A percentile compares a stretch with the other conserved stretches of the same genome.
These are phyloP conservation scores for Tenualosa thibaudeaui DNA, from an alignment of 2,797 vertebrate species.

Conservation along the genomic window DNA sequence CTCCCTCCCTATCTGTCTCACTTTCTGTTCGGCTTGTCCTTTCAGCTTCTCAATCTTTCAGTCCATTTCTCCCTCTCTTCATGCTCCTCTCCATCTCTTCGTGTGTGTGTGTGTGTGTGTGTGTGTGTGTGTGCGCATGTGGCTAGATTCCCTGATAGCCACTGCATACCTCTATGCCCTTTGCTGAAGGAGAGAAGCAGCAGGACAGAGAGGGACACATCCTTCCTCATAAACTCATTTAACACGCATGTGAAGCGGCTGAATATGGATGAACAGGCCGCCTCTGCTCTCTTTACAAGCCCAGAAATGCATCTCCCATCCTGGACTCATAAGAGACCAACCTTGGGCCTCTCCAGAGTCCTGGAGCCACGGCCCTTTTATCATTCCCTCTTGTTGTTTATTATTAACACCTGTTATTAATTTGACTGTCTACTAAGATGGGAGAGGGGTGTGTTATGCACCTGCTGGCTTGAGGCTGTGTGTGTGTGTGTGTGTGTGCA, in stretches of 20 bases:
- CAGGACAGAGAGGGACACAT: neutral
- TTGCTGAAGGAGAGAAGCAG: neutral
- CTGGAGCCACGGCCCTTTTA: neutral
- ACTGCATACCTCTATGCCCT: neutral
- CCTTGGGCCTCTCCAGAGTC: neutral
- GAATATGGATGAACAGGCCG: neutral
- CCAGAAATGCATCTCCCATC: neutral
- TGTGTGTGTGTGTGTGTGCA: neutral
- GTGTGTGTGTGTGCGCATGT: neutral
- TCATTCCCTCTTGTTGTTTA: neutral
- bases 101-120: conserved; percentile 1
- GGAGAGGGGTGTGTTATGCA: neutral
- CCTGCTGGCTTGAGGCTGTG: neutral
- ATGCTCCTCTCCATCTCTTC: neutral
- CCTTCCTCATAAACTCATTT: conserved; percentile 4
- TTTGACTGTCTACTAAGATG: neutral
- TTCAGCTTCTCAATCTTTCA: neutral
- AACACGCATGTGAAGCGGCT: neutral
- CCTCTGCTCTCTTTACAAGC: neutral
- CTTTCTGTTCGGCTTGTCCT: neutral
- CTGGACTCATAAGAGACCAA: neutral
- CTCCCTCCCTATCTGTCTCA: neutral
- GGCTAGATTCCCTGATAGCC: neutral
- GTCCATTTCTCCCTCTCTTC: neutral
- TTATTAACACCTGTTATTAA: neutral